phyloP scores from a whole-genome alignment of 2,888 invertebrate species.

The Creontiades dilutus region DNA sequence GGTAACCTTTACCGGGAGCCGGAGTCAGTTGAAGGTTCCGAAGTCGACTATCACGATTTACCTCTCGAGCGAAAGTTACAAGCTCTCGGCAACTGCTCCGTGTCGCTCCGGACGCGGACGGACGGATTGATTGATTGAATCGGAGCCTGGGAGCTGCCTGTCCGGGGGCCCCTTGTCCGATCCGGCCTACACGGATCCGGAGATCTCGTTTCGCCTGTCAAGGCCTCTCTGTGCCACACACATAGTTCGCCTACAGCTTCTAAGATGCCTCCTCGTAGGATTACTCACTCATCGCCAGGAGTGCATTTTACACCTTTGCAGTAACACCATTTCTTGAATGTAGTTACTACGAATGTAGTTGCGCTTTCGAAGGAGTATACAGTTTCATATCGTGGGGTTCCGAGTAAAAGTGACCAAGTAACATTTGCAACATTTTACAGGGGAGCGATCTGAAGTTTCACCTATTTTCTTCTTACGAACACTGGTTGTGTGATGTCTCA shows the following conservation, averaged over 20 bases:
- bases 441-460: no score
- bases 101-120: slow-evolving; percentile 28
- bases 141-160: slow-evolving; percentile 33
- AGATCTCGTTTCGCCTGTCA: slow-evolving; percentile 37
- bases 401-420: no score
- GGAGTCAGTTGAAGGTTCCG: not conserved
- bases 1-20: slow-evolving; percentile 46
- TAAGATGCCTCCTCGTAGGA: no score
- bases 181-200: slow-evolving; percentile 6
- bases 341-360: no score
- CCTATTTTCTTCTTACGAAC: no score
- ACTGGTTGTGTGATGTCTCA: no score
- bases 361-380: no score
- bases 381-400: no score
- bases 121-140: slow-evolving; percentile 66
- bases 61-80: slow-evolving; percentile 63
- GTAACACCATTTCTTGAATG: no score
- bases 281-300: no score
- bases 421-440: no score
- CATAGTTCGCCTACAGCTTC: not conserved
- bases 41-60: slow-evolving; percentile 63
- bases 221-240: slow-evolving; percentile 11
- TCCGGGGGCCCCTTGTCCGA: slow-evolving; percentile 15
- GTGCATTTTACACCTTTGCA: no score
- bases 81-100: slow-evolving; percentile 66